Evolutionary conservation across 2,888 invertebrate species (phyloP).

Genomic region (Trissolcus japonicus): DNA sequence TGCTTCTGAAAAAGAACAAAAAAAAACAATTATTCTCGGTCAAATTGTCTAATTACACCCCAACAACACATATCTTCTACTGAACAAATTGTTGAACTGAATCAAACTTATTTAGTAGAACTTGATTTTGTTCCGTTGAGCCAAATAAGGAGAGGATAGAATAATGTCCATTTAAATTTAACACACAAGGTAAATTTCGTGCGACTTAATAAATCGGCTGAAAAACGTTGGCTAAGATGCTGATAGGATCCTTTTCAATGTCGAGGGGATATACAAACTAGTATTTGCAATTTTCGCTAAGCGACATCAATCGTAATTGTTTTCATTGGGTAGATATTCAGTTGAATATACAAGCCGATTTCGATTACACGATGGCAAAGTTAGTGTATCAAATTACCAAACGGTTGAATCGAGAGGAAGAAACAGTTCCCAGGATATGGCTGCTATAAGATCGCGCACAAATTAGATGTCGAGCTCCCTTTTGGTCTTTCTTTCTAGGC

Average conservation of each 20-base stretch:
- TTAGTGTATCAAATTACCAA: constrained; percentile 50
- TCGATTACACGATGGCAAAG: constrained; percentile 49
- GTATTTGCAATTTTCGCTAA: constrained; percentile 17
- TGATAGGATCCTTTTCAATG: constrained; percentile 13
- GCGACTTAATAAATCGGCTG: constrained; percentile 3
- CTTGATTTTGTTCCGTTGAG: not conserved
- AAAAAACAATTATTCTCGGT: no score
- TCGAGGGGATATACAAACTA: constrained; percentile 7
- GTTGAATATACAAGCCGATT: constrained; percentile 31
- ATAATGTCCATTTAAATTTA: not conserved
- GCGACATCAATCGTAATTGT: constrained; percentile 31
- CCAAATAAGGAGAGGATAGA: not conserved
- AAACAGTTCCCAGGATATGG: constrained; percentile 52
- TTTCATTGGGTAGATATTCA: constrained; percentile 26
- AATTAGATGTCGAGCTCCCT: constrained; percentile 55
- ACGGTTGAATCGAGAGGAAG: constrained; percentile 50
- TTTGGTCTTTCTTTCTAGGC: constrained; percentile 50
- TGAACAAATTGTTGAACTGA: no score
- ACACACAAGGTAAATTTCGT: constrained; percentile 1
- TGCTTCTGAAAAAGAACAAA: no score
- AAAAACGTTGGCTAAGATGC: not conserved
- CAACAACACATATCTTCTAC: no score
- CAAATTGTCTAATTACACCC: no score
- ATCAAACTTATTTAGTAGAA: no score
- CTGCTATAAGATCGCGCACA: constrained; percentile 46